Evolutionary conservation across 2,113 vertebrate genomes (phyloP).

Genomic region (Prietella phreatophila): DNA sequence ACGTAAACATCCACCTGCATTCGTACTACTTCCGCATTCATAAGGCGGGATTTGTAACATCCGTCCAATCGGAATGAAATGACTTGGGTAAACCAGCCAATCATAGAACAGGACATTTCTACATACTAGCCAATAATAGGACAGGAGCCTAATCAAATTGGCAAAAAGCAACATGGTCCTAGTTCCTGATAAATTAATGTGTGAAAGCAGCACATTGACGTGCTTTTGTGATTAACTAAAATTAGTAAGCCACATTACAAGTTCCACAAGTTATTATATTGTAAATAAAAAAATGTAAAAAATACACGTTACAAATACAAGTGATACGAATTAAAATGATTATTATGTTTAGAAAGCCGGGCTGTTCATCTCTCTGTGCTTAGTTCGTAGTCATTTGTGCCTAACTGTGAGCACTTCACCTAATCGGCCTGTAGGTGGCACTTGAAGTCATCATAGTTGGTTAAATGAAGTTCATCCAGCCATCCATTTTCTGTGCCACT

Average conservation of each 20-base stretch:
- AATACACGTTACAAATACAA: not conserved
- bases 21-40: not conserved
- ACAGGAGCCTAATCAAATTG: no score
- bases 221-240: no score
- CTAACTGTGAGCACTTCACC: no score
- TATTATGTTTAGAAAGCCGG: not conserved
- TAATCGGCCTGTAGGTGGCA: no score
- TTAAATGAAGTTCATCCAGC: no score
- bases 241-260: no score
- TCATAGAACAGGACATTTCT: not conserved
- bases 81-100: not conserved
- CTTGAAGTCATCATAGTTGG: no score
- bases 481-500: no score
- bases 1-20: not conserved
- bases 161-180: not conserved
- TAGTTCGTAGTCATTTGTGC: no score
- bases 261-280: no score
- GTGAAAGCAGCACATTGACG: not conserved
- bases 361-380: no score
- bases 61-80: not conserved
- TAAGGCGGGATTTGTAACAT: not conserved
- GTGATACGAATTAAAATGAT: not conserved
- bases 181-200: fast-evolving
- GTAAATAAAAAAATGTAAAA: no score
- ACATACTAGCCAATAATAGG: not conserved